These are phyloP conservation scores for Ornithoptera priamus DNA, from an alignment of 2,888 invertebrate genomes.

Conservation along the genomic window DNA sequence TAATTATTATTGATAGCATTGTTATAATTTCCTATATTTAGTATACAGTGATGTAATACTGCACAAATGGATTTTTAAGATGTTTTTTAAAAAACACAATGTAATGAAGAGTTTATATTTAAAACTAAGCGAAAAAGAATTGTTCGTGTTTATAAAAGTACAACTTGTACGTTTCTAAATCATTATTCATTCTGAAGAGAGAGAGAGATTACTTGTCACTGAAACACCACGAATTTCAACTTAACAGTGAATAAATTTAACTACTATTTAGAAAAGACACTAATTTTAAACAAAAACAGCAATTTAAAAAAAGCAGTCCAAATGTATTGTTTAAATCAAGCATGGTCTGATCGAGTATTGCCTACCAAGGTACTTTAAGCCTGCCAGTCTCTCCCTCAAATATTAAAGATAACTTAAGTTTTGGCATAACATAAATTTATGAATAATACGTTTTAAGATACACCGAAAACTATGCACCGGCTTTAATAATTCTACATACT, in stretches of 20 bases:
- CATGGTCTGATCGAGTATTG: slow-evolving; percentile 56
- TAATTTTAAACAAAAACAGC: neutral
- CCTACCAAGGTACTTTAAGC: slow-evolving; percentile 57
- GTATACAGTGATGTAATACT: slow-evolving; percentile 29
- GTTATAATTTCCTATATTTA: slow-evolving; percentile 23
- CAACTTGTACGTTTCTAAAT: neutral
- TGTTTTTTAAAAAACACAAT: neutral
- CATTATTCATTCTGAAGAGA: slow-evolving; percentile 9
- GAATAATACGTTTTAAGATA: slow-evolving; percentile 44
- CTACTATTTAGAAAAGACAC: neutral
- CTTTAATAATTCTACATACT: slow-evolving; percentile 53
- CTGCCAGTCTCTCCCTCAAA: slow-evolving; percentile 76
- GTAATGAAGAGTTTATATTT: neutral
- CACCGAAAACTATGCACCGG: slow-evolving; percentile 55
- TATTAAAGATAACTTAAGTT: slow-evolving; percentile 54
- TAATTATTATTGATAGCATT: slow-evolving; percentile 19
- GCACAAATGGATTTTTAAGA: neutral
- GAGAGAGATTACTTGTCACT: slow-evolving; percentile 12
- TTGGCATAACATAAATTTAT: slow-evolving; percentile 38
- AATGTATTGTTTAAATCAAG: slow-evolving; percentile 43
- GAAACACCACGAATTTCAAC: slow-evolving; percentile 4
- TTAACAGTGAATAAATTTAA: neutral
- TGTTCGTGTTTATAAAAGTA: neutral
- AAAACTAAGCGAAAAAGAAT: neutral
- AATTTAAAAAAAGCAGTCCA: neutral